phyloP scores from a whole-genome alignment of 2,888 invertebrate species.

The Coenonympha arcania region DNA sequence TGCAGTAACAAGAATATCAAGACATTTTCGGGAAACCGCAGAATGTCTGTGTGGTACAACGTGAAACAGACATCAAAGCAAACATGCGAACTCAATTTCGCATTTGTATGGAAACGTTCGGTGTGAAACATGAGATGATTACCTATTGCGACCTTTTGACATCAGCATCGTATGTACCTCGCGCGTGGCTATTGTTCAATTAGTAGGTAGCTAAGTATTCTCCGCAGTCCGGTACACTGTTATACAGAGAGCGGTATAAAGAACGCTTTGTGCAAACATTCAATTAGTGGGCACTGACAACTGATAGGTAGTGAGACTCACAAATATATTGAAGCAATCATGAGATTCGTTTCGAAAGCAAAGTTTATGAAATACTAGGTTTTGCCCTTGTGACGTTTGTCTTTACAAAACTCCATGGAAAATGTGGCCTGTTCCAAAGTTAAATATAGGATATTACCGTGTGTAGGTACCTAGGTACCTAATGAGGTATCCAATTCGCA shows the following conservation, averaged over 20 bases:
- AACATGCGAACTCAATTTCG: slow-evolving; percentile 17
- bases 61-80: slow-evolving; percentile 13
- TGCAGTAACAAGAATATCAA: no score
- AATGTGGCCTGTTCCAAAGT: no score
- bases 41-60: background rate
- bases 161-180: slow-evolving; percentile 7
- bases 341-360: no score
- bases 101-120: slow-evolving; percentile 19
- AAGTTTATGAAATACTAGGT: no score
- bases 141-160: slow-evolving; percentile 8
- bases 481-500: no score
- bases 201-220: slow-evolving; percentile 10
- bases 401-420: no score
- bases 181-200: slow-evolving; percentile 19
- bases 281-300: no score
- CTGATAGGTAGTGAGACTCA: no score
- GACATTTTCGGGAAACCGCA: background rate
- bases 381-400: no score
- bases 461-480: no score
- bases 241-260: background rate
- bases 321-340: no score
- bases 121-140: background rate
- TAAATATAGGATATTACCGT: no score
- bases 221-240: background rate
- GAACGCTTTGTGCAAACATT: background rate